Conservation (phyloP, 2,888 invertebrate genomes). For the Rhynchonema sp. region DNA sequence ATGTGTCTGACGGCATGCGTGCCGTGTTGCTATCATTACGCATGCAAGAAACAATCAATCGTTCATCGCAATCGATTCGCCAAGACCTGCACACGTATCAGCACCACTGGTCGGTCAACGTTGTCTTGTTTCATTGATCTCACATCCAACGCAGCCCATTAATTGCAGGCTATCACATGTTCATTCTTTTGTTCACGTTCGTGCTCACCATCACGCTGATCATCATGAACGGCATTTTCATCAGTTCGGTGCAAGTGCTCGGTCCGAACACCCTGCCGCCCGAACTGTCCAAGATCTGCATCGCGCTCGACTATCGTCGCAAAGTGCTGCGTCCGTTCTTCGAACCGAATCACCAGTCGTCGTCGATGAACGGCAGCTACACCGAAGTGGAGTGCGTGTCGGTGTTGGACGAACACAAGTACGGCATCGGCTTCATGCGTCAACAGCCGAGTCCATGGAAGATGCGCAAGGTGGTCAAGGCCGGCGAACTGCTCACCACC, state of each 20-base stretch:
- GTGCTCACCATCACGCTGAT: not conserved
- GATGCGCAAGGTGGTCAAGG: not conserved
- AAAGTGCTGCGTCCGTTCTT: not conserved
- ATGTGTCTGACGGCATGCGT: not conserved
- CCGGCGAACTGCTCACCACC: not conserved
- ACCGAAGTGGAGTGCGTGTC: not conserved
- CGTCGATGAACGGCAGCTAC: not conserved
- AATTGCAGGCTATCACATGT: slow-evolving; percentile 1
- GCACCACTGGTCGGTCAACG: no score
- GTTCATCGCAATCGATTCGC: slow-evolving; percentile 2
- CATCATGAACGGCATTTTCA: slow-evolving; percentile 2
- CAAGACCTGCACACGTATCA: slow-evolving; percentile 1
- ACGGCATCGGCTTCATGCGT: not conserved
- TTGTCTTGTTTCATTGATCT: no score
- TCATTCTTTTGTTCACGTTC: not conserved
- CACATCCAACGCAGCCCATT: no score
- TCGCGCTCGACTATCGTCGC: not conserved
- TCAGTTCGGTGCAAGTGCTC: slow-evolving; percentile 2
- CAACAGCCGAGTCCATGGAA: not conserved
- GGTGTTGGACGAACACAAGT: not conserved
- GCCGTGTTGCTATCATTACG: slow-evolving; percentile 4
- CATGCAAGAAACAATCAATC: not conserved
- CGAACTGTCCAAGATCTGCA: not conserved
- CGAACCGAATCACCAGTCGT: not conserved
- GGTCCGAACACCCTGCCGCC: slow-evolving; percentile 1